These are phyloP conservation scores for Schrankia costaestrigalis DNA, from an alignment of 2,888 invertebrate species.

Conservation along the genomic window DNA sequence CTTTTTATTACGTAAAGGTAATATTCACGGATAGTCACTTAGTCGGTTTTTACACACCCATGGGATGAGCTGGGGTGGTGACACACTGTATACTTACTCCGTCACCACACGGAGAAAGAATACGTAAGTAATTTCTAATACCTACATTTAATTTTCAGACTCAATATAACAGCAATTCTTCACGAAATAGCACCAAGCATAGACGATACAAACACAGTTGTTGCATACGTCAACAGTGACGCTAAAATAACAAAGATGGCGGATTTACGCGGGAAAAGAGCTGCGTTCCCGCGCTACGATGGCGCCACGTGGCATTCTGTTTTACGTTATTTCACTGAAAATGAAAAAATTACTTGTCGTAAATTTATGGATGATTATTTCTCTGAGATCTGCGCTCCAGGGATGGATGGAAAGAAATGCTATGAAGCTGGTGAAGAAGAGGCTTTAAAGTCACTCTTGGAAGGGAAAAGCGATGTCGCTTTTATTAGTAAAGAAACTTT, in stretches of 20 bases:
- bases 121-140: background rate
- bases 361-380: constrained; percentile 81
- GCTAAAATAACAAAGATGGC: constrained; percentile 79
- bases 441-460: constrained; percentile 84
- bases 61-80: too few species aligned
- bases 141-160: constrained; percentile 35
- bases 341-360: constrained; percentile 62
- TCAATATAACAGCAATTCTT: constrained; percentile 79
- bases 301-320: constrained; percentile 86
- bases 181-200: constrained; percentile 82
- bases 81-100: too few species aligned
- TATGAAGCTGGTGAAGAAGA: constrained; percentile 80
- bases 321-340: constrained; percentile 59
- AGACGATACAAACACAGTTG: constrained; percentile 82
- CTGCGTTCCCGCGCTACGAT: constrained; percentile 90
- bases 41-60: too few species aligned
- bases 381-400: constrained; percentile 83
- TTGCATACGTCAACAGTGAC: constrained; percentile 84
- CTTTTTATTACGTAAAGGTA: too few species aligned
- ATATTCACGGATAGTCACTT: too few species aligned
- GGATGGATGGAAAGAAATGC: constrained; percentile 50
- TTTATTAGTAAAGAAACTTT: constrained; percentile 84
- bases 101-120: background rate
- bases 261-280: constrained; percentile 85
- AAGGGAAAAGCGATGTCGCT: constrained; percentile 87